phyloP scores from a whole-genome alignment of 2,797 vertebrate genomes.

The Coreius guichenoti region DNA sequence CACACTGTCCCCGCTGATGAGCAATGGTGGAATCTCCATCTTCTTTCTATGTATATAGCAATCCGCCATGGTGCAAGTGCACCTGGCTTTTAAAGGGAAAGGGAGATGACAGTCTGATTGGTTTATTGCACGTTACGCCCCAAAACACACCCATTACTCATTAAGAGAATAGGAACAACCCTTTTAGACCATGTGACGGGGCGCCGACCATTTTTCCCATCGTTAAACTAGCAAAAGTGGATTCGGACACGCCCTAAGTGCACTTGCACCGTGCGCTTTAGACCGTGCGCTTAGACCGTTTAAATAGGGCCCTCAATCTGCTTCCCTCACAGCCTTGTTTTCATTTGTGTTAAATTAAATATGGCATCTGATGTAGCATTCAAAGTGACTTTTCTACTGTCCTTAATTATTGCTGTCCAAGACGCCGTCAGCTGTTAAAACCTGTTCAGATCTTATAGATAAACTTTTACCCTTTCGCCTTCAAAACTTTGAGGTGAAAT shows the following conservation, averaged over 20 bases:
- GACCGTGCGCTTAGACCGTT: too few relatives aligned
- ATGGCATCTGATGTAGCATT: background rate
- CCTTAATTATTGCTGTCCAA: background rate
- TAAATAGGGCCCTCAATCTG: background rate
- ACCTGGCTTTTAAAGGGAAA: too few relatives aligned
- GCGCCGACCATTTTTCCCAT: too few relatives aligned
- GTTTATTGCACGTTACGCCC: too few relatives aligned
- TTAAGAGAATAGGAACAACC: too few relatives aligned
- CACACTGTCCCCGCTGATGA: background rate
- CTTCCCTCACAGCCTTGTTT: background rate
- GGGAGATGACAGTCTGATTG: too few relatives aligned
- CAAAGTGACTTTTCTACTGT: background rate
- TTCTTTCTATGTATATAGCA: background rate
- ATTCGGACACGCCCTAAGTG: too few relatives aligned
- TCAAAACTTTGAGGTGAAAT: conserved; percentile 50
- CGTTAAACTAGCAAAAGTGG: too few relatives aligned
- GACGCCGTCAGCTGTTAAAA: background rate
- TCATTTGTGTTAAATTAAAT: background rate
- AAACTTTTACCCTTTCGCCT: conserved; percentile 45
- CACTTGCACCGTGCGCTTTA: too few relatives aligned
- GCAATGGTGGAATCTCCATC: background rate
- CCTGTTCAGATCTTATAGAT: background rate
- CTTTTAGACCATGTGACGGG: too few relatives aligned
- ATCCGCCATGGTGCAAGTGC: too few relatives aligned
- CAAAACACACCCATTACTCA: too few relatives aligned